Conservation (phyloP, 2,888 invertebrate genomes). For the Schizotus pectinicornis region DNA sequence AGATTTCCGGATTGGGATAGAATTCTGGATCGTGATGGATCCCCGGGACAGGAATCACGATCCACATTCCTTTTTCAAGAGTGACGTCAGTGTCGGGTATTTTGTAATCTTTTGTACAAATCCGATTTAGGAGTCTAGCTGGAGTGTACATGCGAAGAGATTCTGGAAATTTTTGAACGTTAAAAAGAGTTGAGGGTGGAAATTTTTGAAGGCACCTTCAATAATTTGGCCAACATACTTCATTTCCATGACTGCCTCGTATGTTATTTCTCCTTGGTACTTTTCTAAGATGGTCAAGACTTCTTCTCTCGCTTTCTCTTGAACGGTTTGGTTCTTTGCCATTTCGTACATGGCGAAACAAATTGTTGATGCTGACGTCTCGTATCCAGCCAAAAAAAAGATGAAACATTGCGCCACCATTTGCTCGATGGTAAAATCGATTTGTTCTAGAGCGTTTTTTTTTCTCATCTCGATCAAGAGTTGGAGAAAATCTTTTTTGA, state of each 20-base stretch:
- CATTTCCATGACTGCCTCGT: conserved; percentile 58
- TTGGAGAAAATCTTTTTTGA: conserved; percentile 54
- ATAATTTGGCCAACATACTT: conserved; percentile 58
- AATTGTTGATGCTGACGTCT: conserved; percentile 58
- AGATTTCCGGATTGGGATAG: conserved; percentile 63
- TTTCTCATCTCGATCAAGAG: conserved; percentile 46
- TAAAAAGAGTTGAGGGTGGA: too few relatives aligned
- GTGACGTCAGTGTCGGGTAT: conserved; percentile 37
- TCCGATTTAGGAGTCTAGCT: conserved; percentile 37
- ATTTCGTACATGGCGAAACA: conserved; percentile 55
- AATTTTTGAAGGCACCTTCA: conserved; percentile 42
- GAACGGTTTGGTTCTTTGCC: conserved; percentile 54
- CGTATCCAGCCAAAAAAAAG: conserved; percentile 60
- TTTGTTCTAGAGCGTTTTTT: neutral
- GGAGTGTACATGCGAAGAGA: conserved; percentile 52
- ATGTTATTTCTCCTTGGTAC: conserved; percentile 51
- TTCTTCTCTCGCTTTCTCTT: conserved; percentile 57
- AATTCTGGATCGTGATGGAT: conserved; percentile 47
- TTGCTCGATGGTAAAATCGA: conserved; percentile 31
- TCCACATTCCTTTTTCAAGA: conserved; percentile 35
- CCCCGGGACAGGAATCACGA: conserved; percentile 38
- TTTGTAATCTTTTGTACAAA: conserved; percentile 36
- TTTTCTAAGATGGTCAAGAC: conserved; percentile 46
- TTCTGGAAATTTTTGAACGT: conserved; percentile 39
- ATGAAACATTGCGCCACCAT: conserved; percentile 55